Evolutionary conservation across 2,113 vertebrate genomes (phyloP), one percentile per base, ranked within the genome.

Genomic region (Hemiscyllium ocellatum): DNA sequence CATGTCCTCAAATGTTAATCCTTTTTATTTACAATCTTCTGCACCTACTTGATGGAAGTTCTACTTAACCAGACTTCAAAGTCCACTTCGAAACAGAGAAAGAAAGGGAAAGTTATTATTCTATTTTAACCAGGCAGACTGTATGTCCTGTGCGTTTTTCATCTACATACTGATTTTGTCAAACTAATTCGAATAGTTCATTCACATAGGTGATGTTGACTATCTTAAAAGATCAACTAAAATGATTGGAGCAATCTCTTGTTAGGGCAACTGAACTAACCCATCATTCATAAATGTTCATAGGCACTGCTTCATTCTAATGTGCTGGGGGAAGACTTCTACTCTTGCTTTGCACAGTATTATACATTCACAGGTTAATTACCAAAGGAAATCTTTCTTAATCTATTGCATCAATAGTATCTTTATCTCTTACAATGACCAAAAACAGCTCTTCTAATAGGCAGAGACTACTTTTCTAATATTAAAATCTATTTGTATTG

Each of bases 1-100:
- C 37, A 50, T 33, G 52, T 26, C 24, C 52, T 33, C 42, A 70
- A 95, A 47, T 52, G 68, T 29, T 42, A 95, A 69, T 72, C 26
- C 50, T 72, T 95, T 76, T 95, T 95, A 95, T 76, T 95, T 95
- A 13, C 94, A 95, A n/a, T 29, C 52, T 72, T 47, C 22, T 52
- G 69, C 42, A 95, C 70, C 65, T 66, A 91, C 37, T 52, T 72
- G 68, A 95, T 72, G 8, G 3, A 94, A 94, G 1, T 69, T 22
- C 91, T 50, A 13, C 70, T 94, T 94, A 94, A 69, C n/a, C 7
- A 94, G 91, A 26, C 37, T 47, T 47, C 91, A 94, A 69, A 94
- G 33, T 70, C 66, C 47, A 26, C 66, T 42, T 47, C 22, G n/a
- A 95, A 29, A 50, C 26, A 29, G 8, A 0, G 94, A 24, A 95